Evolutionary conservation across 2,888 invertebrate genomes (phyloP), one percentile per base, ranked within the genome.

Genomic region (Conus canariensis): DNA sequence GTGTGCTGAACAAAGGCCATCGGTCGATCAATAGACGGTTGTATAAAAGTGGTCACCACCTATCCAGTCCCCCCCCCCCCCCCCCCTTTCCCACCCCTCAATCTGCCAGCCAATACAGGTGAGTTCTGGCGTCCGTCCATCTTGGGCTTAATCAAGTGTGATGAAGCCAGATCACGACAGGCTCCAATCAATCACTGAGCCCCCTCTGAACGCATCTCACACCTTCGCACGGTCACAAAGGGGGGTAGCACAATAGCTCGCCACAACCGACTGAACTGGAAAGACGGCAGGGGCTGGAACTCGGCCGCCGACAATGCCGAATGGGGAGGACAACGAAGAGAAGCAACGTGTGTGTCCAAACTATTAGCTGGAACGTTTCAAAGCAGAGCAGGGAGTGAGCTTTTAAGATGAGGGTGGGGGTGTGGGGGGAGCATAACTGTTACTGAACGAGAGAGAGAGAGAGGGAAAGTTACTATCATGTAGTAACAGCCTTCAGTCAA

Each of bases 161-260:
- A 90, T 45, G 82, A 58, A 60, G 87, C 58, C 45, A 70, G 70
- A 67, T 82, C 67, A 56, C 64, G 77, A 82, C 64, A 89, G 60
- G 25, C 82, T 5, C 60, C 56, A 58, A 82, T 82, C 82, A 56
- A 82, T 82, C 82, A 82, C 82, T 16, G 82, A 82, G 56, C 82
- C 82, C 77, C 58, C 56, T 45, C 30, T 19, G 14, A 80, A 45
- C 30, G 45, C 60, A 25, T 58, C 82, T 58, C 82, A 82, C 56
- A 82, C 22, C 82, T 82, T 25, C 82, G 89, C 64, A 74, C 16
- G 59, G 45, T 10, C 87, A 67, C 64, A 67, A 25, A 67, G 60
- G 60, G 60, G 60, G 14, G 12, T 60, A 12, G 4, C 58, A 85
- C 85, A 25, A 56, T 12, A 1, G 6, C 25, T 22, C 25, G 59